Evolutionary conservation across 2,797 vertebrate genomes (phyloP), one percentile per base, ranked within the genome.

Genomic region (Lerista edwardsae): DNA sequence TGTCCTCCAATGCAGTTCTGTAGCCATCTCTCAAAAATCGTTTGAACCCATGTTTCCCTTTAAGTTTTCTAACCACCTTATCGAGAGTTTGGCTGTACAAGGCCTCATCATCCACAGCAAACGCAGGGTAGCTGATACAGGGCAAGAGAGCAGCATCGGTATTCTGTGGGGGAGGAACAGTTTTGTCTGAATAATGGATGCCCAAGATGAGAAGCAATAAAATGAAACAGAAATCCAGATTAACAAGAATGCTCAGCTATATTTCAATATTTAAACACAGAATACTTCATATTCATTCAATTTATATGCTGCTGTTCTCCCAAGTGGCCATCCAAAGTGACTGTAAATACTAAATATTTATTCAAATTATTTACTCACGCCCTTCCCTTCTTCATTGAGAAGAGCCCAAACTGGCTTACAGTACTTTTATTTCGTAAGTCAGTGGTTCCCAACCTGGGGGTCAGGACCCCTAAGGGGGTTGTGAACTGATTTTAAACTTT

Each of bases 101-200:
- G 85, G 96, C 97, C 41, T 99, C 98, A 57, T 99, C 99, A 21
- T 99, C 98, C 82, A 99, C 96, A 1, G 99, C 98, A 88, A 99
- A 99, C 0, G 98, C 98, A n/a, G 99, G 98, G 51, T 99, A 99
- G 94, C 97, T 98, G 93, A 99, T 98, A 89, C 98, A 99, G 3
- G 99, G 97, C 44, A 99, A 95, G 77, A 99, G 96, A 23, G 98
- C 98, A 1, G 98, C 97, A 75, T 99, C 99, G 0, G 98, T 99
- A 92, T 99, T 99, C 98, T 99, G 90, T 0, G 11, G 3, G 62
- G 86, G 51, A 17, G 57, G 12, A 15, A 3, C 65, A 2, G 55
- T 9, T 74, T 84, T 51, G 44, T 87, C 76, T 44, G 65, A n/a
- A n/a, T 73, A 39, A 71, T 31, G 31, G n/a, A 65, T 34, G 81